Percentiles rank a stretch among this genome's conserved stretches.
Conservation (phyloP, 2,113 vertebrate genomes). For the Pelecanus crispus region DNA sequence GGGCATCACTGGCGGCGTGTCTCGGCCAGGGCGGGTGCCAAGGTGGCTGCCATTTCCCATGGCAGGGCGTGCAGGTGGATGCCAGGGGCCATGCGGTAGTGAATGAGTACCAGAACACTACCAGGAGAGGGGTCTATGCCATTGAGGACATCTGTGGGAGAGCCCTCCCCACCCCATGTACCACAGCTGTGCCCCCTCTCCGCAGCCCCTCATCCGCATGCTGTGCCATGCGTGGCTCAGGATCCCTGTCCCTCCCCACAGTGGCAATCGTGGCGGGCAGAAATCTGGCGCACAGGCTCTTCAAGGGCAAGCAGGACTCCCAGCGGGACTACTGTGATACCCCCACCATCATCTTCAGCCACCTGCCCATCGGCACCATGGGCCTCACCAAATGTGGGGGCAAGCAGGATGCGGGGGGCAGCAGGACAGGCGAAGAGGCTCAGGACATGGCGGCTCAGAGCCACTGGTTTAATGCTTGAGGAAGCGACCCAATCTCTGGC, state of each 20-base stretch:
- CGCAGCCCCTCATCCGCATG: background rate
- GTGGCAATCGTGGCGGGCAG: conserved; percentile 85
- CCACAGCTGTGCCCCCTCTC: background rate
- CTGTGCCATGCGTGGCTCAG: background rate
- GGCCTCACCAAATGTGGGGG: conserved; percentile 83
- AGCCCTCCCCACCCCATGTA: conserved; percentile 88
- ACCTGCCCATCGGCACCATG: conserved; percentile 84
- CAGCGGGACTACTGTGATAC: conserved; percentile 82
- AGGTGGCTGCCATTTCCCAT: background rate
- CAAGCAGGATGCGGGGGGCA: background rate
- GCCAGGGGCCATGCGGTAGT: conserved; percentile 78
- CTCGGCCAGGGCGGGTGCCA: background rate
- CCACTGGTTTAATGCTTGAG: background rate
- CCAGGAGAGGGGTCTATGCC: conserved; percentile 76
- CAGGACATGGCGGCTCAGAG: background rate
- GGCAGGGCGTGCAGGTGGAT: conserved; percentile 78
- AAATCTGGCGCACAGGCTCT: conserved; percentile 84
- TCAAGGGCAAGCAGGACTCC: conserved; percentile 80
- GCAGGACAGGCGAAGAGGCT: background rate
- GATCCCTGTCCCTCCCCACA: background rate
- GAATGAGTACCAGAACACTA: conserved; percentile 79
- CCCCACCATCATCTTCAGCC: conserved; percentile 86
- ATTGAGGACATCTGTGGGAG: conserved; percentile 84
- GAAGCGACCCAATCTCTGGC: background rate
- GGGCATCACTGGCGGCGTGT: accelerated